These are phyloP conservation scores for Thunnus maccoyii DNA, from an alignment of 2,113 vertebrate species.

Conservation along the genomic window DNA sequence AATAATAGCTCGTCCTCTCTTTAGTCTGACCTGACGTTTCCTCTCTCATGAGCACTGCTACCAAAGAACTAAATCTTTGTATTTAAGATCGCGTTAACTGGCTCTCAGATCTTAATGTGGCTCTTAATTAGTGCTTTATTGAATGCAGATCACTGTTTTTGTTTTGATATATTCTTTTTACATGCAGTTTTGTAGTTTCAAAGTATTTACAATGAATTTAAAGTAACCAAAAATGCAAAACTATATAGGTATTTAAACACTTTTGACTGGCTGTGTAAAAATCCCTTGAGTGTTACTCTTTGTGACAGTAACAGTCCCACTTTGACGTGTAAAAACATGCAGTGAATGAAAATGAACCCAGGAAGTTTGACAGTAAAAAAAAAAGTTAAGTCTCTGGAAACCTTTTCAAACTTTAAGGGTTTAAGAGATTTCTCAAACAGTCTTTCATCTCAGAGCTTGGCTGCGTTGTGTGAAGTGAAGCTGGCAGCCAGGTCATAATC, in stretches of 20 bases:
- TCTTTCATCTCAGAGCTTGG: slow-evolving; percentile 58
- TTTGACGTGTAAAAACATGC: not conserved
- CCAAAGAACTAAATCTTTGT: no score
- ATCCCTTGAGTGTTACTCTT: not conserved
- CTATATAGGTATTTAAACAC: not conserved
- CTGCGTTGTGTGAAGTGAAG: slow-evolving; percentile 61
- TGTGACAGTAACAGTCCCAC: not conserved
- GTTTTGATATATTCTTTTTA: no score
- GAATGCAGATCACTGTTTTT: not conserved
- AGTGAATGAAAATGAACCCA: not conserved
- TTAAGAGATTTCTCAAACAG: not conserved
- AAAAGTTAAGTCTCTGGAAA: slow-evolving; percentile 1
- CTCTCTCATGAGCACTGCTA: no score
- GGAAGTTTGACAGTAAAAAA: not conserved
- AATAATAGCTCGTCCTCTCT: no score
- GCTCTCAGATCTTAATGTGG: no score
- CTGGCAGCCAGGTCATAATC: slow-evolving; percentile 80
- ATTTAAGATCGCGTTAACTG: no score
- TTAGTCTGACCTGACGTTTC: no score
- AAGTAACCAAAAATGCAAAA: not conserved
- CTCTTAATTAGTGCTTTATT: not conserved
- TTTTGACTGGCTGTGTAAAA: not conserved
- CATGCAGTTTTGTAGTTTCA: no score
- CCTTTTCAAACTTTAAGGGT: not conserved
- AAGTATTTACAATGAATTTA: slow-evolving; percentile 19